A percentile compares a stretch with the other conserved stretches of the same genome.
These are phyloP conservation scores for Xanthia icteritia DNA, from an alignment of 2,888 invertebrate genomes.

Conservation along the genomic window DNA sequence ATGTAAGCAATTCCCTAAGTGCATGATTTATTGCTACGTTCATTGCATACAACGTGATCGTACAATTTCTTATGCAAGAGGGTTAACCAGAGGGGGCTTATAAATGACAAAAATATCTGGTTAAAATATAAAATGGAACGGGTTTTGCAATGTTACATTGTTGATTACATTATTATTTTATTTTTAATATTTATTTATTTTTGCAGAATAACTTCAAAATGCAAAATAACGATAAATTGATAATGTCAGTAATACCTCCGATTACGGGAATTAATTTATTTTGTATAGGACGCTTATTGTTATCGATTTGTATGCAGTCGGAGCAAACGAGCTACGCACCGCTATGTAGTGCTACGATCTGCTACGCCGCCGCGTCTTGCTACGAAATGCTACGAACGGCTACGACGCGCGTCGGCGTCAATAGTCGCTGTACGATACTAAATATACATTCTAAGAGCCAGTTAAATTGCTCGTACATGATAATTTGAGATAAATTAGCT, in stretches of 20 bases:
- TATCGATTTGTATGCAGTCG: slow-evolving; percentile 1
- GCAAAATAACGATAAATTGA: background rate
- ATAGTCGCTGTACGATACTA: background rate
- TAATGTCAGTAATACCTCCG: background rate
- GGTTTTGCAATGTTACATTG: background rate
- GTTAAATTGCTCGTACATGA: too few species aligned
- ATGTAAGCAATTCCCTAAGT: background rate
- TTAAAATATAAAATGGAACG: background rate
- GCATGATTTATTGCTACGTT: background rate
- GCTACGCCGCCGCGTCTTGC: background rate
- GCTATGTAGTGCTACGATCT: slow-evolving; percentile 7
- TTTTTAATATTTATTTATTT: background rate
- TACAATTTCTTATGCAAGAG: background rate
- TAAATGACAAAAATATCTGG: background rate
- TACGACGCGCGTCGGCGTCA: too few species aligned
- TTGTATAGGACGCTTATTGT: background rate
- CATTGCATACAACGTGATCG: background rate
- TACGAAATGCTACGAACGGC: slow-evolving; percentile 2
- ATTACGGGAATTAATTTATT: background rate
- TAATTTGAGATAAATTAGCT: background rate
- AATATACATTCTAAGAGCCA: too few species aligned
- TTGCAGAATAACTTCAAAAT: background rate
- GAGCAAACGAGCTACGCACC: background rate
- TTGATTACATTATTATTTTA: background rate
- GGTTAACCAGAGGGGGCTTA: too few species aligned